A percentile compares a stretch with the other conserved stretches of the same genome.
Evolutionary conservation across 1,140 invertebrate species (phyloP).

Genomic region (Drosophila malerkotliana): DNA sequence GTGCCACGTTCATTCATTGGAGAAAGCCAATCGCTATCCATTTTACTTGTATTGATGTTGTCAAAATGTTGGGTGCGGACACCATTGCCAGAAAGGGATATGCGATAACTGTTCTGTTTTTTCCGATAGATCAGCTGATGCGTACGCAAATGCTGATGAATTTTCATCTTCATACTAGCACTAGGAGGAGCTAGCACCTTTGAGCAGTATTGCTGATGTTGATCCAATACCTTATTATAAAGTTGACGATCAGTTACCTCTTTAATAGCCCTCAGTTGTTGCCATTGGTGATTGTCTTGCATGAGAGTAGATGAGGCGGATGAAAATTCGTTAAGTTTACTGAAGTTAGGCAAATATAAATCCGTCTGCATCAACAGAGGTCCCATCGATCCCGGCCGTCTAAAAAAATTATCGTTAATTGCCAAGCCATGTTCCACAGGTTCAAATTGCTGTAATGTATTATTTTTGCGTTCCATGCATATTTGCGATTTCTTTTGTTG

Average conservation of each 20-base stretch:
- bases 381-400: constrained; percentile 56
- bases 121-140: neutral
- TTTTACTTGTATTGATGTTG: constrained; percentile 21
- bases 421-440: neutral
- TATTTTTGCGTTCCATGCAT: no score
- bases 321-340: neutral
- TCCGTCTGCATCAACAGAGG: neutral
- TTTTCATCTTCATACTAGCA: constrained; percentile 56
- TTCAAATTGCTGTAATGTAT: no score
- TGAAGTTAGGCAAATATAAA: neutral
- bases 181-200: constrained; percentile 15
- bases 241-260: constrained; percentile 76
- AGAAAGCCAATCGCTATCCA: constrained; percentile 52
- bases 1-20: constrained; percentile 66
- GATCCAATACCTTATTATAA: constrained; percentile 61
- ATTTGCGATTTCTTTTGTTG: no score
- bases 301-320: constrained; percentile 48
- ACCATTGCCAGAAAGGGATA: no score
- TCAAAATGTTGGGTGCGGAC: no score
- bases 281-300: constrained; percentile 61
- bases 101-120: no score
- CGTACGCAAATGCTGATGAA: constrained; percentile 74
- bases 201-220: constrained; percentile 54
- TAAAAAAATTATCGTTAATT: no score
- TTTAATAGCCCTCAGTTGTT: constrained; percentile 73